Evolutionary conservation across 2,888 invertebrate genomes (phyloP).

Genomic region (Thecophora atra): DNA sequence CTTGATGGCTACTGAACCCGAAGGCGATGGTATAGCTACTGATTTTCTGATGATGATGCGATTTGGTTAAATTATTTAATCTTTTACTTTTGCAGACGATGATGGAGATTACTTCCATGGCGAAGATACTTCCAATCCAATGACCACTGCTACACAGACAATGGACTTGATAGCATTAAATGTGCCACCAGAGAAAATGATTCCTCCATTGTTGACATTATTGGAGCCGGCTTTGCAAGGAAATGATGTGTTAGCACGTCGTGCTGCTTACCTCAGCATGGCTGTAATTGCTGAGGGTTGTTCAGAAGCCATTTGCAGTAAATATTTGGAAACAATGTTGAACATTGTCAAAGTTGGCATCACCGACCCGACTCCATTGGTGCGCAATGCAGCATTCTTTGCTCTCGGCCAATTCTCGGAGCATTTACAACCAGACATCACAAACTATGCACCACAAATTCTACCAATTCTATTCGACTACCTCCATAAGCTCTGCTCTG

Average conservation of each 20-base stretch:
- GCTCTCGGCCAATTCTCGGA: constrained; percentile 84
- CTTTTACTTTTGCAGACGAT: constrained; percentile 60
- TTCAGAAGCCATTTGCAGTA: constrained; percentile 76
- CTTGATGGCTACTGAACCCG: constrained; percentile 73
- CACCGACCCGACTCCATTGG: constrained; percentile 71
- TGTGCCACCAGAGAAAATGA: constrained; percentile 79
- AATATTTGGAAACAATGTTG: constrained; percentile 76
- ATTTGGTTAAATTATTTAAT: not conserved
- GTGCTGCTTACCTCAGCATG: constrained; percentile 77
- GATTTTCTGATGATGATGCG: not conserved
- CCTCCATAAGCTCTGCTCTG: constrained; percentile 70
- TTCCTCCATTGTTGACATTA: constrained; percentile 74
- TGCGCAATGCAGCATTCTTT: constrained; percentile 80
- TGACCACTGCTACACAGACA: constrained; percentile 77
- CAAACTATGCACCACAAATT: constrained; percentile 75
- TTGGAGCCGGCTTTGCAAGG: constrained; percentile 75
- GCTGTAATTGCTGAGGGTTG: constrained; percentile 83
- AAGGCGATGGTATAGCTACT: constrained; percentile 71
- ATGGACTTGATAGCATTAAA: constrained; percentile 78
- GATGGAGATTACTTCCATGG: constrained; percentile 75
- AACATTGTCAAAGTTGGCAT: constrained; percentile 78
- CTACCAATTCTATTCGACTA: constrained; percentile 79
- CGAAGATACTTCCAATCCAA: constrained; percentile 73
- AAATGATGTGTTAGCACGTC: constrained; percentile 72
- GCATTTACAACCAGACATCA: constrained; percentile 81